Base-by-base conservation (phyloP, 2,797 vertebrate genomes). In the Mastacembelus armatus region DNA sequence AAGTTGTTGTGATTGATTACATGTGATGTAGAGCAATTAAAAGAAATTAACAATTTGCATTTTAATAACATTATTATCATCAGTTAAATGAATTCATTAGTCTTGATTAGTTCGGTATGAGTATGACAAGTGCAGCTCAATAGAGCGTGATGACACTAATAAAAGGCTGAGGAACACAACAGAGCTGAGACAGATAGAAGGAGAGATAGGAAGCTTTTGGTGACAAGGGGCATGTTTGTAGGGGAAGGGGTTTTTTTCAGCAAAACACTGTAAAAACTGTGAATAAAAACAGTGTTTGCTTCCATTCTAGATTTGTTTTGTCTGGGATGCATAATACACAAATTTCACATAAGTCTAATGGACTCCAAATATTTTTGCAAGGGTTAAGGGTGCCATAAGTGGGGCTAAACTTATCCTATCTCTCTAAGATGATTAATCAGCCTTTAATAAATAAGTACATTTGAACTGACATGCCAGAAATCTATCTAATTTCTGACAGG, bases 11-110 rank as follows among this genome's bases (percentile, higher is more conserved):
- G 93, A 95, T 94, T 94, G 95, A 98, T 96, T 94, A 85, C 80
- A 95, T 95, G 86, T 93, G 93, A 95, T 96, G 94, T 93, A 88
- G 90, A 94, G 94, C 92, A 96, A 98, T 97, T 96, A 96, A 89
- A 90, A 94, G 93, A 94, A 95, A 94, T 91, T 92, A 96, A 93
- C 90, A 89, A 96, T 97, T 98, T 97, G 95, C 96, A 98, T 98
- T 96, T 98, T 97, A 98, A 98, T 97, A 95, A 94, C 94, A 93
- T 94, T 95, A 93, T 96, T 95, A 95, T 94, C 93, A 92, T 94
- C 93, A 95, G 92, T 91, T 95, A 95, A 95, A 96, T 95, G 48
- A 94, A 95, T 95, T 94, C 93, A 97, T 98, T 98, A 96, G 95
- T 98, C 95, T 96, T 95, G 95, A 96, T 97, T 98, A 96, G 90